Percentiles rank a stretch among this genome's conserved stretches.
phyloP scores from a whole-genome alignment of 2,888 invertebrate species.

The Copidosoma aretas region DNA sequence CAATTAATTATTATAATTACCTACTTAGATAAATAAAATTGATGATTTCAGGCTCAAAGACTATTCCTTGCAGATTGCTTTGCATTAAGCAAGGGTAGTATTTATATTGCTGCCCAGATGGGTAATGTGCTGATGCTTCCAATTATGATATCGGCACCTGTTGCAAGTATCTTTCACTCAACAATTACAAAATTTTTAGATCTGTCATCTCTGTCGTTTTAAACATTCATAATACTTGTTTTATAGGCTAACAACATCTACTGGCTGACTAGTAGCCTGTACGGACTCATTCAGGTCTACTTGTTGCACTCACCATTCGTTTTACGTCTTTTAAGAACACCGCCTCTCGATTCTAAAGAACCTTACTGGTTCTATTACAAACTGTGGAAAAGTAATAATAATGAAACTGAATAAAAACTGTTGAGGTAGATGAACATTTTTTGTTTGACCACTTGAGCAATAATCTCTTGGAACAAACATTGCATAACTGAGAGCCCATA shows the following conservation, averaged over 20 bases:
- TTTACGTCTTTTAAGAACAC: not conserved
- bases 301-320: not conserved
- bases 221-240: too few species aligned
- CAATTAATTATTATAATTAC: not conserved
- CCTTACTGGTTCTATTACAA: conserved; percentile 9
- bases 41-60: not conserved
- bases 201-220: not conserved
- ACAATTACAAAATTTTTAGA: not conserved
- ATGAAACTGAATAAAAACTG: too few species aligned
- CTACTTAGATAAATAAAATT: not conserved
- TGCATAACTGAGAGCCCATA: too few species aligned
- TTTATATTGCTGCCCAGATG: not conserved
- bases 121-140: not conserved
- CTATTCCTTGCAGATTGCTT: not conserved
- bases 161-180: not conserved
- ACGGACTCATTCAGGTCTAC: not conserved
- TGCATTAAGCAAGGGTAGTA: not conserved
- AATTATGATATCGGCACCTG: not conserved
- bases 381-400: not conserved
- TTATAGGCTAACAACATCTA: not conserved
- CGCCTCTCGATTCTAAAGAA: not conserved
- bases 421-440: too few species aligned
- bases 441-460: too few species aligned
- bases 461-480: too few species aligned
- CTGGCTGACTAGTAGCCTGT: not conserved